Base-by-base conservation (phyloP, 2,797 vertebrate species). In the Philypnodon macrostomus region DNA sequence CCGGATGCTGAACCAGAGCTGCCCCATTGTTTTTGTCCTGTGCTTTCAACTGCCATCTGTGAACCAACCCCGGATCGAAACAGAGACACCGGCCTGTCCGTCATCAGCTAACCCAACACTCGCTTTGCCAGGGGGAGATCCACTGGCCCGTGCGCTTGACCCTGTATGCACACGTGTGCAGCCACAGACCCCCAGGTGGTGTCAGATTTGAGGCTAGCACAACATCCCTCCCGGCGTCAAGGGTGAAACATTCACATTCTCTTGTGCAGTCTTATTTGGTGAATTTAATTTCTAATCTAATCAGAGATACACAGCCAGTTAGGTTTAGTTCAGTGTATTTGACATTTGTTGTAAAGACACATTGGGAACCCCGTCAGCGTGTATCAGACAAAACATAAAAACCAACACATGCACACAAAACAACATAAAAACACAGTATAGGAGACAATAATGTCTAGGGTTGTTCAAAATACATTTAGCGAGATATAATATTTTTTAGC, bases 81-180 rank as follows among this genome's bases (percentile, higher is more conserved):
- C 46, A 45, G 73, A 81, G 70, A 77, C 12, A 55, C 52, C 47
- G 31, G 3, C 2, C 48, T 37, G 44, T 79, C 77, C 50, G 53
- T 84, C 79, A 79, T 61, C 79, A 7, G 21, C 5, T 49, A 81
- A 85, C 73, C 54, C 7, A 68, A 85, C 65, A 83, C 77, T 61
- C 41, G 64, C 12, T 58, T 53, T 76, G 53, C 61, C 48, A 32
- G 48, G 72, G 81, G 69, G 68, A 52, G 42, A 62, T 63, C 63
- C 71, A 79, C 52, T 54, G n/a, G 41, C 49, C 40, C 51, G 58
- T 19, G 51, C 0, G 10, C 66, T 40, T 44, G 35, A 68, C 58
- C 51, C 54, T 27, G n/a, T 14, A 31, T 56, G 53, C 63, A 63
- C 21, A 9, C 57, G 52, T 46, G 55, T 32, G 31, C 47, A 44